Evolutionary conservation across 2,797 vertebrate genomes (phyloP).

Genomic region (Intellagama lesueurii): DNA sequence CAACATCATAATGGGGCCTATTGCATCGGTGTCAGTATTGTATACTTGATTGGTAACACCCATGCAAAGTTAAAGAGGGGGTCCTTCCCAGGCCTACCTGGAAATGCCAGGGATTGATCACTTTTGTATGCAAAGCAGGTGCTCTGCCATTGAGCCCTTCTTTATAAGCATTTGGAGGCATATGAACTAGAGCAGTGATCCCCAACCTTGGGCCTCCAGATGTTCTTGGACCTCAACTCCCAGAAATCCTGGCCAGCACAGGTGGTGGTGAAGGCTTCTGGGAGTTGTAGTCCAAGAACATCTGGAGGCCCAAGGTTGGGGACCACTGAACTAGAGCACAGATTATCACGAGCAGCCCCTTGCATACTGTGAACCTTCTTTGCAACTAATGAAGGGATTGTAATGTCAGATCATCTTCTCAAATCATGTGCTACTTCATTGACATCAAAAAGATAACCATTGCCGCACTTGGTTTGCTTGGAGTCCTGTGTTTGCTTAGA

Average conservation of each 20-base stretch:
- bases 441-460: background rate
- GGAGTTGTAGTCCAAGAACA: no score
- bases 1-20: no score
- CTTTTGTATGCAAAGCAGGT: background rate
- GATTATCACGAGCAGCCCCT: no score
- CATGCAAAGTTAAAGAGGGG: background rate
- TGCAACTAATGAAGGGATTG: background rate
- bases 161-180: background rate
- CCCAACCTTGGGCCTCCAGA: no score
- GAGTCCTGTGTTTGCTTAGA: background rate
- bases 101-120: background rate
- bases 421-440: background rate
- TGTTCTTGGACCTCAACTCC: no score
- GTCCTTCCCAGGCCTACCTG: background rate
- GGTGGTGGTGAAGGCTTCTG: no score
- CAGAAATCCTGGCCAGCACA: no score
- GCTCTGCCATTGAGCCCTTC: background rate
- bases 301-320: background rate
- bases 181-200: no score
- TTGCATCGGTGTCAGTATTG: no score
- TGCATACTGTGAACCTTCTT: background rate
- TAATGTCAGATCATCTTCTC: background rate
- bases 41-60: background rate
- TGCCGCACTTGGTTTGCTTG: background rate
- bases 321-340: no score